Conservation (phyloP, 1,140 invertebrate species). For the Chymomyza costata region DNA sequence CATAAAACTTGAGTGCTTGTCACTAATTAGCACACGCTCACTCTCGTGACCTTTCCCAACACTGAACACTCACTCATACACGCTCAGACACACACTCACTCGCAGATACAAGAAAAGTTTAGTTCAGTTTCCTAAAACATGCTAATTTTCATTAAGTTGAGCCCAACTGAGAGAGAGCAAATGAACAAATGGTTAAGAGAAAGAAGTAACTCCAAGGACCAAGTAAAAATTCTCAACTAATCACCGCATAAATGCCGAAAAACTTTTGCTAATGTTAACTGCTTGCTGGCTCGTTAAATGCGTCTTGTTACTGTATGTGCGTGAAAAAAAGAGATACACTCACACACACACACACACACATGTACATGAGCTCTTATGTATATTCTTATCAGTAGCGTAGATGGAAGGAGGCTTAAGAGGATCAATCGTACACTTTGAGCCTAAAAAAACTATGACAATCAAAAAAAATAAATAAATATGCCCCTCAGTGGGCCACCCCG, state of each 20-base stretch:
- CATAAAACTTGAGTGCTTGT: constrained; percentile 15
- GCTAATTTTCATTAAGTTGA: constrained; percentile 26
- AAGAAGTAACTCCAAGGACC: too few relatives aligned
- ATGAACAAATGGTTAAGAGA: too few relatives aligned
- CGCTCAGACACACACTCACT: neutral
- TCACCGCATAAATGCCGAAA: constrained; percentile 44
- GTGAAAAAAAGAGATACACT: constrained; percentile 24
- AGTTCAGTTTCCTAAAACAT: constrained; percentile 13
- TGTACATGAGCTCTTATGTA: too few relatives aligned
- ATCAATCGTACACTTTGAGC: too few relatives aligned
- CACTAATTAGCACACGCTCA: constrained; percentile 42
- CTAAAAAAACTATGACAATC: too few relatives aligned
- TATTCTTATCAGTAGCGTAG: too few relatives aligned
- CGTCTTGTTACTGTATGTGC: constrained; percentile 7
- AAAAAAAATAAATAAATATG: too few relatives aligned
- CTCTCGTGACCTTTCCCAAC: too few relatives aligned
- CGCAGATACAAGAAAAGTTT: constrained; percentile 1
- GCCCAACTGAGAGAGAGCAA: too few relatives aligned
- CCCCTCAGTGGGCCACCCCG: too few relatives aligned
- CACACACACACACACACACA: neutral
- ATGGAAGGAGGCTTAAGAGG: too few relatives aligned
- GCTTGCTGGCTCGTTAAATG: constrained; percentile 14
- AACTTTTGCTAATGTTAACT: constrained; percentile 35
- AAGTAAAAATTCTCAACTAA: constrained; percentile 42
- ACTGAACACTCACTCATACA: neutral